Evolutionary conservation across 2,113 vertebrate genomes (phyloP), one percentile per base, ranked within the genome.

Genomic region (Thymallus thymallus): DNA sequence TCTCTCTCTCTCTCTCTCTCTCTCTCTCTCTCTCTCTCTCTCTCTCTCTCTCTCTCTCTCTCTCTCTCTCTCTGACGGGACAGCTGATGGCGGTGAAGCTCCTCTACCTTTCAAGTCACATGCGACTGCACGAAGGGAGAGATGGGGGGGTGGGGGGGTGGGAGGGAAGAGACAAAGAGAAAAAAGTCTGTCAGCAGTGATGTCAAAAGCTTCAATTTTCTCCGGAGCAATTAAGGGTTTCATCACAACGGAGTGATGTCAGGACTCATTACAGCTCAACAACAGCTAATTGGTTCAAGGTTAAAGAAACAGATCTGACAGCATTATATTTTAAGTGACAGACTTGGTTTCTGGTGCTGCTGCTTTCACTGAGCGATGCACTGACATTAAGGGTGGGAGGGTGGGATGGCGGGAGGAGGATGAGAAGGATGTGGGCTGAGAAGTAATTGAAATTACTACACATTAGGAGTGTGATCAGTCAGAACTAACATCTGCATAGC

Each of bases 241-340:
- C 90, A 92, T 94, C 91, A 92, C 91, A 87, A 86, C 84, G 78
- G 91, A 91, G 90, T 78, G 85, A 91, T 92, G 92, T 92, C 92
- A 93, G 87, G 88, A 91, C 88, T 92, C 89, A 93, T 94, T 93
- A 94, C 69, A 72, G 77, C 90, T 92, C 91, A 88, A 89, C 91
- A 88, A 91, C 90, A 88, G 90, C 92, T 94, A 94, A 94, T 94
- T 93, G 92, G 92, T 93, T 91, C 91, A 92, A 94, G 91, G 92
- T 94, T 94, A 92, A 92, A 92, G 92, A 92, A 91, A 90, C 92
- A 90, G 89, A 93, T 93, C 90, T 93, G 91, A 93, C 88, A 88
- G 89, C 90, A 92, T 91, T 92, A 92, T 91, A 92, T 92, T 92
- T 91, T 92, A 93, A 93, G 91, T 93, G 92, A 93, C 92, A 94